phyloP scores from a whole-genome alignment of 2,888 invertebrate genomes.

The Tipula unca region DNA sequence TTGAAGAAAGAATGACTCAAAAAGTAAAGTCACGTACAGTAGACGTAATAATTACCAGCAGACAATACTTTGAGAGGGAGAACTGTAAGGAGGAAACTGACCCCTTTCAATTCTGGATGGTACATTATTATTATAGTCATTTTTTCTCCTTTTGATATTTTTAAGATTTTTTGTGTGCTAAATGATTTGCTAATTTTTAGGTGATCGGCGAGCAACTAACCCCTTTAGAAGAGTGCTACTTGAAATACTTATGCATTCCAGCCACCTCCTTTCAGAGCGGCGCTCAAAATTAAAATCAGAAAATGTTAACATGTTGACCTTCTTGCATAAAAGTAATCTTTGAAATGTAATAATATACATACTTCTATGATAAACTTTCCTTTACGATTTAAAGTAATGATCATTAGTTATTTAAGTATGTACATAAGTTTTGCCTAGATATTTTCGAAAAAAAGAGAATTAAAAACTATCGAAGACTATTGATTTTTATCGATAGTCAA shows the following conservation, averaged over 20 bases:
- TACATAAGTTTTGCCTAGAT: background rate
- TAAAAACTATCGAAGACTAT: background rate
- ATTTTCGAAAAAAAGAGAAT: background rate
- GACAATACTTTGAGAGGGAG: background rate
- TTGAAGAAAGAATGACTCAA: background rate
- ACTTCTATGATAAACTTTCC: too few species aligned
- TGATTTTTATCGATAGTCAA: background rate
- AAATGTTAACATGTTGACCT: background rate
- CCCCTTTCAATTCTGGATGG: background rate
- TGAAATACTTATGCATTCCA: background rate
- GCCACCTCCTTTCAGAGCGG: background rate
- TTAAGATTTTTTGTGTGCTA: background rate
- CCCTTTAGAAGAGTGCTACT: background rate
- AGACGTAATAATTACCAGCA: background rate
- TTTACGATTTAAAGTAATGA: background rate
- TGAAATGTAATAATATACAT: background rate
- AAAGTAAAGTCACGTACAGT: background rate
- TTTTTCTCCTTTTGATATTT: background rate
- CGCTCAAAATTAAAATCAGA: background rate
- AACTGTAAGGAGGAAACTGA: background rate
- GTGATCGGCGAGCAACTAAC: background rate
- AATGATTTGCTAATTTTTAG: background rate
- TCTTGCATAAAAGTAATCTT: background rate
- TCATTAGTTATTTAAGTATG: background rate
- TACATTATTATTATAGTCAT: background rate